A percentile compares a stretch with the other conserved stretches of the same genome.
Evolutionary conservation across 2,888 invertebrate genomes (phyloP).

Genomic region (Mylabris sibirica): DNA sequence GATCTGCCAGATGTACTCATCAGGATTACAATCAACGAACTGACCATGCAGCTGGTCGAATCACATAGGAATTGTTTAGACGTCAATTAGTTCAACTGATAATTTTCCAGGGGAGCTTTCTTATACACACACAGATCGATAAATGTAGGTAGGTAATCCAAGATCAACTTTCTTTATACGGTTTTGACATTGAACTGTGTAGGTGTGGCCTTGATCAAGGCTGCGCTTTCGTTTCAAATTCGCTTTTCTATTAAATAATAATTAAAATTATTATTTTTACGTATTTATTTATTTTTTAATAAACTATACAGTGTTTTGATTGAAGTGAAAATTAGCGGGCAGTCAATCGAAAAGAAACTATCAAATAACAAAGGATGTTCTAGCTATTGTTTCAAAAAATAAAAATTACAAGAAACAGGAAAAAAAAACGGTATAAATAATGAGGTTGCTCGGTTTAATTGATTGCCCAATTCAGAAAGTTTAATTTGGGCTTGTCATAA

Average conservation of each 20-base stretch:
- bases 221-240: background rate
- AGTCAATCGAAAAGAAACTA: conserved; percentile 36
- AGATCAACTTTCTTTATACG: background rate
- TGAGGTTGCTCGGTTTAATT: conserved; percentile 17
- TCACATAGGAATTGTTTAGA: conserved; percentile 34
- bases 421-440: conserved; percentile 12
- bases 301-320: background rate
- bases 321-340: conserved; percentile 36
- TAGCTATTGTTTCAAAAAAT: conserved; percentile 12
- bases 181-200: background rate
- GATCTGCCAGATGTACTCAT: conserved; percentile 58
- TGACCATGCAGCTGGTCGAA: conserved; percentile 55
- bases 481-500: conserved; percentile 17
- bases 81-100: background rate
- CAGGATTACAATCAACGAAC: conserved; percentile 54
- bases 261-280: too few species aligned
- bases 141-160: background rate
- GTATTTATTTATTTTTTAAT: background rate
- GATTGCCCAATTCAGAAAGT: conserved; percentile 14
- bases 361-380: conserved; percentile 14
- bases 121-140: background rate
- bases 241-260: too few species aligned
- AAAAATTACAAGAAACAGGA: conserved; percentile 4
- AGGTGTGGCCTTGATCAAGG: conserved; percentile 8
- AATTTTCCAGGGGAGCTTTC: background rate